Evolutionary conservation across 2,113 vertebrate species (phyloP).

Genomic region (Coregonus clupeaformis): DNA sequence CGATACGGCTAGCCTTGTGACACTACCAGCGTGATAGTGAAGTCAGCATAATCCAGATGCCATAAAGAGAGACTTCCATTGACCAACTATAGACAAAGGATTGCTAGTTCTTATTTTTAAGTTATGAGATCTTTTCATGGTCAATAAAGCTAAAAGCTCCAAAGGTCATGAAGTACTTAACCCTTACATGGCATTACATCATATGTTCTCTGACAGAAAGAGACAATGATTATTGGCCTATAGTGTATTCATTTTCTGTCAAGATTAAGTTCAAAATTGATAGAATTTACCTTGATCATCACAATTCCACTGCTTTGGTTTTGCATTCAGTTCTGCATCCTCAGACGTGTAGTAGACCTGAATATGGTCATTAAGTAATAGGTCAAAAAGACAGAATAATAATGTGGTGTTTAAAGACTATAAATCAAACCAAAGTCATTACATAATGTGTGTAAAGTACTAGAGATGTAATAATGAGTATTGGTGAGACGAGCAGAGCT

Average conservation of each 20-base stretch:
- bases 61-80: conserved; percentile 52
- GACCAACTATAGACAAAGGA: conserved; percentile 30
- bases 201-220: neutral
- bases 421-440: conserved; percentile 4
- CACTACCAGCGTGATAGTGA: conserved; percentile 52
- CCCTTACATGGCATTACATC: neutral
- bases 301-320: neutral
- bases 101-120: conserved; percentile 9
- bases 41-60: conserved; percentile 60
- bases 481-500: no score
- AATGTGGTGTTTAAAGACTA: neutral
- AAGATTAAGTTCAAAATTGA: neutral
- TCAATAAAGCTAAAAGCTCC: neutral
- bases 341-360: no score
- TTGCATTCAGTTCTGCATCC: no score
- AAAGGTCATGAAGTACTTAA: neutral
- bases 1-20: conserved; percentile 61
- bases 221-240: neutral
- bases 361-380: no score
- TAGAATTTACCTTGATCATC: neutral
- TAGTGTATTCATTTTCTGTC: neutral
- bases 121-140: conserved; percentile 1
- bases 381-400: no score
- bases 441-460: neutral
- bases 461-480: no score